phyloP scores from a whole-genome alignment of 2,888 invertebrate genomes.

The Argyresthia albistria region DNA sequence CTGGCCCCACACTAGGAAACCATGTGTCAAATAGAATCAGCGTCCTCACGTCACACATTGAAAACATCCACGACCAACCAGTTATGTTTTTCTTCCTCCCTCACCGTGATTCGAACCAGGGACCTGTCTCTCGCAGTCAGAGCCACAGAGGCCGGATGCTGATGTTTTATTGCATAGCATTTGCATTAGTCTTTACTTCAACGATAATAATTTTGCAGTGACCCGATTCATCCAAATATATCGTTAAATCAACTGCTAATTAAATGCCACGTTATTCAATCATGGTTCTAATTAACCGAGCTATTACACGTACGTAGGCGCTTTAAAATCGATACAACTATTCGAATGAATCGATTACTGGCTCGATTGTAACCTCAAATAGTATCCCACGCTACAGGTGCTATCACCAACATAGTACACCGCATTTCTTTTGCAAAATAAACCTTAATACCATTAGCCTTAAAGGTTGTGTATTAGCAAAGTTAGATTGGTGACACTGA shows the following conservation, averaged over 20 bases:
- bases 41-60: too few relatives aligned
- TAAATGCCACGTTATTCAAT: background rate
- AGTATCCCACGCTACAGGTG: conserved; percentile 38
- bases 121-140: too few relatives aligned
- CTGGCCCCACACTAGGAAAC: too few relatives aligned
- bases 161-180: too few relatives aligned
- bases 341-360: conserved; percentile 38
- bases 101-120: too few relatives aligned
- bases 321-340: conserved; percentile 27
- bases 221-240: too few relatives aligned
- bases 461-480: conserved; percentile 12
- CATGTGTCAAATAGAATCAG: too few relatives aligned
- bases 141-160: too few relatives aligned
- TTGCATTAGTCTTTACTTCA: too few relatives aligned
- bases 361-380: conserved; percentile 49
- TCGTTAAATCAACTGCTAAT: background rate
- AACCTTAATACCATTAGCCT: conserved; percentile 16
- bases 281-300: background rate
- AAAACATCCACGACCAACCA: too few relatives aligned
- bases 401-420: background rate
- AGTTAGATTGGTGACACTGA: background rate
- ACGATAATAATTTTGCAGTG: too few relatives aligned
- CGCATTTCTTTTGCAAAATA: conserved; percentile 14
- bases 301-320: conserved; percentile 19
- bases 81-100: too few relatives aligned